Evolutionary conservation across 2,888 invertebrate species (phyloP), one percentile per base, ranked within the genome.

Genomic region (Eudemis profundana): DNA sequence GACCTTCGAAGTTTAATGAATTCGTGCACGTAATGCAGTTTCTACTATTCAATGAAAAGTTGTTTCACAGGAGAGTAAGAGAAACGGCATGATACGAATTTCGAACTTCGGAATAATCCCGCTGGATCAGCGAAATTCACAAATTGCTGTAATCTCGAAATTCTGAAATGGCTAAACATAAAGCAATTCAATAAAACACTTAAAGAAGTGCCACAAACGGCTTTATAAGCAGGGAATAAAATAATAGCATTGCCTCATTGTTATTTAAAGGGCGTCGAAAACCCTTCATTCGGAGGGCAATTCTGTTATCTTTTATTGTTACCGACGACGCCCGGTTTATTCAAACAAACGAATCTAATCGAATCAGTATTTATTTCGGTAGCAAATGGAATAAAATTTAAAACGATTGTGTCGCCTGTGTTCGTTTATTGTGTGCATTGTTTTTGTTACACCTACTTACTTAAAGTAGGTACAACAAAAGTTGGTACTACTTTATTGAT

Each of bases 271-370:
- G 67, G 67, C 59, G 54, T 60, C 62, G 29, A 69, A 67, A 60
- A 68, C 61, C 61, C 61, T 68, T 62, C 66, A 63, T 65, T 65
- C 46, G 65, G 60, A 63, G 49, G 61, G 56, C 67, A 60, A 63
- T 68, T 69, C 56, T 61, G 60, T 68, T 67, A 66, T 64, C 50
- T 70, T 68, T 68, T 65, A 68, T 68, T 67, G 62, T 64, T 51
- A 62, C 44, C 17, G 40, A 40, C 64, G 61, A 54, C 49, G 68
- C 50, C 67, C 63, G 27, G 42, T 46, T 67, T 62, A 56, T 64
- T 66, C 50, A 66, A 61, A 59, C 66, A 64, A 60, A 70, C 63
- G 60, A 62, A 62, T 54, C 54, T 54, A 62, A 62, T 54, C 54
- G 62, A 62, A 62, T 47, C 29, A 27, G 29, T 62, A 56, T 56